These are phyloP conservation scores for Erebia palarica DNA, from an alignment of 2,888 invertebrate species.

Conservation along the genomic window DNA sequence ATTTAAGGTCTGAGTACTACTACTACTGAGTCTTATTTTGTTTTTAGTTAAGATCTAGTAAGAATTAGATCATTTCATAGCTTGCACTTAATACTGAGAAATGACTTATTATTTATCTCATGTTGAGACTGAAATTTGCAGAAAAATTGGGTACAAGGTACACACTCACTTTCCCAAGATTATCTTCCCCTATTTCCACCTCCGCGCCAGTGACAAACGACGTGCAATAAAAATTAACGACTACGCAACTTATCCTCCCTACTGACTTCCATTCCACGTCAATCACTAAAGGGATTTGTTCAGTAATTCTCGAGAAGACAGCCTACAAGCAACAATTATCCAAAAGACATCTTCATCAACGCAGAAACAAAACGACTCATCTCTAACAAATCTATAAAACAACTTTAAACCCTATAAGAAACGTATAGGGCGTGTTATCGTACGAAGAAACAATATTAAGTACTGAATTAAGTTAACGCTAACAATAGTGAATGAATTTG, in stretches of 20 bases:
- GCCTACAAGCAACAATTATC: slow-evolving; percentile 79
- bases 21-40: too few species aligned
- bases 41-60: too few species aligned
- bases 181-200: slow-evolving; percentile 24
- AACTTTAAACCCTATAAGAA: slow-evolving; percentile 50
- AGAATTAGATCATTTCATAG: too few species aligned
- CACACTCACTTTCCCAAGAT: slow-evolving; percentile 7
- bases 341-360: slow-evolving; percentile 57
- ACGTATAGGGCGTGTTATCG: slow-evolving; percentile 49
- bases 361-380: slow-evolving; percentile 42
- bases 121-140: too few species aligned
- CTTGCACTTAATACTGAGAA: too few species aligned
- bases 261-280: slow-evolving; percentile 64
- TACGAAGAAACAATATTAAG: slow-evolving; percentile 25
- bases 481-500: slow-evolving; percentile 29
- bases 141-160: neutral
- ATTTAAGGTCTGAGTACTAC: too few species aligned
- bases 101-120: too few species aligned
- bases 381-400: slow-evolving; percentile 34
- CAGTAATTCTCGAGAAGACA: slow-evolving; percentile 78
- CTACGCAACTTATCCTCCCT: slow-evolving; percentile 46
- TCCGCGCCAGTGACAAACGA: slow-evolving; percentile 48
- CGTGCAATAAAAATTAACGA: slow-evolving; percentile 70
- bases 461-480: slow-evolving; percentile 22
- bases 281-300: slow-evolving; percentile 78